Conservation (phyloP, 2,797 vertebrate genomes). For the Cuniculus paca region DNA sequence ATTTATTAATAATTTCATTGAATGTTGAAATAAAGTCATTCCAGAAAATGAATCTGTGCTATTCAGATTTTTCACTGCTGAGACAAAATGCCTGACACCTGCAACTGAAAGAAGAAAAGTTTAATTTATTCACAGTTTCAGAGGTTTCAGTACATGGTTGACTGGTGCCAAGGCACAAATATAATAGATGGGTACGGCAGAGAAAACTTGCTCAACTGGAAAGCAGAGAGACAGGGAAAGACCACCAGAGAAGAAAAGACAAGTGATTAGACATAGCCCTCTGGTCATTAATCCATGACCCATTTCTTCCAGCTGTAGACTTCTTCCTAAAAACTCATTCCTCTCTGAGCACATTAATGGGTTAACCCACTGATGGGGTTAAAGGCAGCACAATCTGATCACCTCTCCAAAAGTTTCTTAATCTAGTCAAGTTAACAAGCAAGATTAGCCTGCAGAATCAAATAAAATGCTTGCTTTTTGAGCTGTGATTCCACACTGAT, state of each 20-base stretch:
- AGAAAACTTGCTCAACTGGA: background rate
- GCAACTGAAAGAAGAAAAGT: background rate
- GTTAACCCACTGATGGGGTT: background rate
- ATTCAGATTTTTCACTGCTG: background rate
- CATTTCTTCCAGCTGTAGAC: background rate
- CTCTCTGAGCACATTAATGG: background rate
- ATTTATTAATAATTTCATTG: background rate
- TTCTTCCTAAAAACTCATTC: too few species aligned
- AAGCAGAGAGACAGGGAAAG: background rate
- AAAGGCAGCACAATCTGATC: too few species aligned
- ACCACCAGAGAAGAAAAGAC: background rate
- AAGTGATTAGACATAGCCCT: background rate
- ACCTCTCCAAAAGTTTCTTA: background rate
- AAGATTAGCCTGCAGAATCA: background rate
- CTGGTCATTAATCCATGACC: background rate
- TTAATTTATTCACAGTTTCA: background rate
- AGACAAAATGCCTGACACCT: background rate
- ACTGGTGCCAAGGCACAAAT: background rate
- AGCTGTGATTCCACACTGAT: background rate
- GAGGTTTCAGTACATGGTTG: background rate
- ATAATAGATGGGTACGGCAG: background rate
- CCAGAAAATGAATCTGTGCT: background rate
- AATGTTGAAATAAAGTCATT: background rate
- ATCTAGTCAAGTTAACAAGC: background rate
- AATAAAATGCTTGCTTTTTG: slow-evolving; percentile 4